Evolutionary conservation across 1,140 invertebrate species (phyloP).

Genomic region (Trissolcus basalis): DNA sequence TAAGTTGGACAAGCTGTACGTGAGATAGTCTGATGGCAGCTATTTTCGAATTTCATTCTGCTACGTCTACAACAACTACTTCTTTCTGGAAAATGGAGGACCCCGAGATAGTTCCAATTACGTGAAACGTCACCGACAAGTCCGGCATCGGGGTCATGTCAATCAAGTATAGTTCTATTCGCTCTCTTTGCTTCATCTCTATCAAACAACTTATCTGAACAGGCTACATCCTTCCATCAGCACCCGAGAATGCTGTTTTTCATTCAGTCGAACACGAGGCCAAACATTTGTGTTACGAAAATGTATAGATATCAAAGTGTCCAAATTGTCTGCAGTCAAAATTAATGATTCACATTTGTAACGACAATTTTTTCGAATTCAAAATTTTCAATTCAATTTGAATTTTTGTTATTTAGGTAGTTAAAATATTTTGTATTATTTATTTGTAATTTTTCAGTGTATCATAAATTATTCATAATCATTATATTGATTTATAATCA

Average conservation of each 20-base stretch:
- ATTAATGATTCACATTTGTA: no score
- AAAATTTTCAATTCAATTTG: no score
- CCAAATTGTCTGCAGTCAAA: no score
- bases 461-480: no score
- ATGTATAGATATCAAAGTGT: no score
- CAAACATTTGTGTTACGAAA: no score
- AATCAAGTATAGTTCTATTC: conserved; percentile 62
- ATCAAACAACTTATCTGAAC: conserved; percentile 50
- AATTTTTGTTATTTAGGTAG: no score
- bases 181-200: conserved; percentile 55
- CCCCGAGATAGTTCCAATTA: conserved; percentile 66
- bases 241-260: conserved; percentile 22
- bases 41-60: conserved; percentile 60
- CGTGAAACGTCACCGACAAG: conserved; percentile 61
- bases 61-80: conserved; percentile 55
- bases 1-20: conserved; percentile 59
- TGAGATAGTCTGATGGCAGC: conserved; percentile 55
- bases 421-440: no score
- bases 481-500: no score
- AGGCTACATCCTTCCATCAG: conserved; percentile 49
- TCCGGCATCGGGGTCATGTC: conserved; percentile 65
- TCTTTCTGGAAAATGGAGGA: conserved; percentile 60
- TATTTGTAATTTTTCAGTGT: no score
- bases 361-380: no score
- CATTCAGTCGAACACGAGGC: no score